phyloP scores from a whole-genome alignment of 2,888 invertebrate genomes.

The Cistogaster globosa region DNA sequence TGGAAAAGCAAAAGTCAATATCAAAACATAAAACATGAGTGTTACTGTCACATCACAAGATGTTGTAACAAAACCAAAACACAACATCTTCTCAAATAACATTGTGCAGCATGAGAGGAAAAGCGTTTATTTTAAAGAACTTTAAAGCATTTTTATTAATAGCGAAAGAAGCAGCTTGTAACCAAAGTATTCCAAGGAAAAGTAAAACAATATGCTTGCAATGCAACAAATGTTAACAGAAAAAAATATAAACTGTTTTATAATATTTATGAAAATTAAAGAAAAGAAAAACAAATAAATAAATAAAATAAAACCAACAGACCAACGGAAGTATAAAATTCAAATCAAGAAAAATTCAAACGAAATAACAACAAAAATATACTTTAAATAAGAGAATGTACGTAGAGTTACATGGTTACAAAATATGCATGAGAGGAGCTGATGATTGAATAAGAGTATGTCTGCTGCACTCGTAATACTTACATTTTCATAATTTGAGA shows the following conservation, averaged over 20 bases:
- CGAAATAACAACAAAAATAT: conserved; percentile 16
- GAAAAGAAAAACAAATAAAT: neutral
- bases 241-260: conserved; percentile 46
- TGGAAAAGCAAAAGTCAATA: conserved; percentile 42
- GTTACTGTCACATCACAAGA: neutral
- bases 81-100: conserved; percentile 27
- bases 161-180: conserved; percentile 26
- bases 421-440: conserved; percentile 60
- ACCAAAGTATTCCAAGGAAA: conserved; percentile 54
- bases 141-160: conserved; percentile 3
- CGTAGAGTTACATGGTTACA: conserved; percentile 32
- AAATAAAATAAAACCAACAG: conserved; percentile 30
- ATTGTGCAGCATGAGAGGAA: neutral
- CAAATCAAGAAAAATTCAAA: conserved; percentile 58
- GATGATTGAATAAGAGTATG: conserved; percentile 54
- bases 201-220: conserved; percentile 47
- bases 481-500: conserved; percentile 40
- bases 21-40: conserved; percentile 9
- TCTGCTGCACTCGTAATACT: conserved; percentile 45
- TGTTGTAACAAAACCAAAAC: conserved; percentile 27
- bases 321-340: conserved; percentile 66
- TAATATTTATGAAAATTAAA: conserved; percentile 47
- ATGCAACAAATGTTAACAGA: neutral
- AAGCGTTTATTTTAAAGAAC: conserved; percentile 18
- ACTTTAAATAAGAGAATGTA: conserved; percentile 58